A percentile compares a stretch with the other conserved stretches of the same genome.
These are phyloP conservation scores for Euura lappo DNA, from an alignment of 1,140 invertebrate genomes.

Conservation along the genomic window DNA sequence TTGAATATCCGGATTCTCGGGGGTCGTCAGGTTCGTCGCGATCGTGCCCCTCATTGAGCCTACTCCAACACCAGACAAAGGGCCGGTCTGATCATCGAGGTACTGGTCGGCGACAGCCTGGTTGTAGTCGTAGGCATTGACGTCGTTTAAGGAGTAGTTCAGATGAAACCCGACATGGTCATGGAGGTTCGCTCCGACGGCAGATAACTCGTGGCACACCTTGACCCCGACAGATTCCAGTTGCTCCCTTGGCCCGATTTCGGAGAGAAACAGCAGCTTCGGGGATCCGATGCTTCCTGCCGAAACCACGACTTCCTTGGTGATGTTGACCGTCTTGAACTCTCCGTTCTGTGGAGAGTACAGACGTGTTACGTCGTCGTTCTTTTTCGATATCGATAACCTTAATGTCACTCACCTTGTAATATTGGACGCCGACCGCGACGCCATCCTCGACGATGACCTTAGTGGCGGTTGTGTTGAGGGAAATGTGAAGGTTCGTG, in stretches of 20 bases:
- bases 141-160: constrained; percentile 31
- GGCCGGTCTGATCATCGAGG: constrained; percentile 67
- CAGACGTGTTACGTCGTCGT: constrained; percentile 58
- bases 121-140: constrained; percentile 12
- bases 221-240: constrained; percentile 47
- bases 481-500: no score
- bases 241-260: constrained; percentile 63
- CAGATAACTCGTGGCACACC: constrained; percentile 54
- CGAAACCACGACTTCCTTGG: constrained; percentile 55
- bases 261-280: constrained; percentile 64
- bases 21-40: constrained; percentile 63
- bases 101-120: constrained; percentile 30
- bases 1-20: constrained; percentile 53
- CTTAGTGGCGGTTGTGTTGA: no score
- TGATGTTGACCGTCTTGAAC: constrained; percentile 44
- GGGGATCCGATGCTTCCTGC: constrained; percentile 57
- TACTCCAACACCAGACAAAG: constrained; percentile 77
- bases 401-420: no score
- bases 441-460: no score
- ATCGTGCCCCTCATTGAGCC: constrained; percentile 67
- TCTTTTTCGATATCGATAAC: no score
- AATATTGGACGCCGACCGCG: no score
- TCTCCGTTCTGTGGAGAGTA: constrained; percentile 57
- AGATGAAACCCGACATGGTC: constrained; percentile 52
- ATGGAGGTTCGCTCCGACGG: constrained; percentile 66